Evolutionary conservation across 2,888 invertebrate genomes (phyloP), one percentile per base, ranked within the genome.

Genomic region (Pachliopta kotzebuea): DNA sequence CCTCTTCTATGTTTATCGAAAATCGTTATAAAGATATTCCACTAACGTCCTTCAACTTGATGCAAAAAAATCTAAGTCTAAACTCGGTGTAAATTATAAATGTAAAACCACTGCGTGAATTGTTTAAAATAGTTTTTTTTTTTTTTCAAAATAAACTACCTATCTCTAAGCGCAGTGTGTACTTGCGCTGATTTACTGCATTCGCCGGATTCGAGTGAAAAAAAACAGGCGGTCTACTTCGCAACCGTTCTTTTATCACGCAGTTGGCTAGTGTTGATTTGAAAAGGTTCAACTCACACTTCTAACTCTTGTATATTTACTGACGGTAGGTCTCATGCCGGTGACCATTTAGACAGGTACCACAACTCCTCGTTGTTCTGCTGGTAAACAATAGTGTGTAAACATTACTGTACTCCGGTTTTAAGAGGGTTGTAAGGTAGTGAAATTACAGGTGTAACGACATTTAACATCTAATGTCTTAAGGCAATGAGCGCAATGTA

Each of bases 171-270:
- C 68, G 67, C 64, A 56, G 68, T 58, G 69, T 71, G 68, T 71
- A 71, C 65, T 56, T 52, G 59, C 66, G 70, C 83, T 86, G 86
- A 89, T 90, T 90, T 88, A 90, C 76, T 79, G 76, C 76, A 78
- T 79, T 81, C 77, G 83, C 78, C 74, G 71, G 74, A 75, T 83
- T 70, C 73, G 87, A 89, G 80, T 88, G 90, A 90, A 76, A 83
- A 74, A 83, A 76, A 77, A 80, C 90, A 89, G 88, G 76, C 78
- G 72, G 66, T 68, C 66, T 71, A 61, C 63, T 58, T 61, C 56
- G 49, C 63, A 70, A 67, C 70, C 69, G 67, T 65, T 67, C 67
- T 69, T 69, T 69, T 73, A 71, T 64, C 60, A 56, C 37, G 52
- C 50, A 17, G 20, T n/a, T 18, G 18, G 58, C 60, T 23, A 62